phyloP scores from a whole-genome alignment of 2,888 invertebrate species.

The Macrophya annulata region DNA sequence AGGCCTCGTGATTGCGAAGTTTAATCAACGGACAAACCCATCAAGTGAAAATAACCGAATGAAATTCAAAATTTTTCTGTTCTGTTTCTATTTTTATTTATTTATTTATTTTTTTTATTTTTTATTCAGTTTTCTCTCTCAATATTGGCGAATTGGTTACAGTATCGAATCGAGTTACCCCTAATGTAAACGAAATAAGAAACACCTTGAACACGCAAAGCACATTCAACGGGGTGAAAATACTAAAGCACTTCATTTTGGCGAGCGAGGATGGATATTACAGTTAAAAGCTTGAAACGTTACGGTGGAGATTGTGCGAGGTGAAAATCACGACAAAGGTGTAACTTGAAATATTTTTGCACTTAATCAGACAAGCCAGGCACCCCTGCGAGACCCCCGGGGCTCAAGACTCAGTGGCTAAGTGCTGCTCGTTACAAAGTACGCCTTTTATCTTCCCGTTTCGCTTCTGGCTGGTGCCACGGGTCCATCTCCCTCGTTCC shows the following conservation, averaged over 20 bases:
- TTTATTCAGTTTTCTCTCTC: background rate
- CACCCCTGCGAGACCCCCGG: constrained; percentile 54
- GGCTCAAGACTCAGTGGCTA: constrained; percentile 61
- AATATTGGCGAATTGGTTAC: background rate
- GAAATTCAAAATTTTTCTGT: background rate
- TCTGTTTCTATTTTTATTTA: no score
- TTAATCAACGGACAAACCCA: constrained; percentile 32
- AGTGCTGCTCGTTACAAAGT: constrained; percentile 68
- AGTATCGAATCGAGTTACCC: background rate
- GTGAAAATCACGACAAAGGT: constrained; percentile 50
- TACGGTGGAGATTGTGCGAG: constrained; percentile 17
- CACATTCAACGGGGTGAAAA: background rate
- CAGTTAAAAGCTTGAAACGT: constrained; percentile 20
- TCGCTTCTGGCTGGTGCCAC: constrained; percentile 48
- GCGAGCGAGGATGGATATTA: background rate
- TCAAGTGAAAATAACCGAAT: constrained; percentile 24
- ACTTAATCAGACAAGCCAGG: constrained; percentile 65
- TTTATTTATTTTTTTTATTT: background rate
- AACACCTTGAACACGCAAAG: background rate
- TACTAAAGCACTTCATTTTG: constrained; percentile 22
- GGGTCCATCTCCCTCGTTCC: constrained; percentile 37
- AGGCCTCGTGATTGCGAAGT: background rate
- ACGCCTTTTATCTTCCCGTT: constrained; percentile 64
- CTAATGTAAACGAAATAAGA: background rate
- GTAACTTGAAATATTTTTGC: constrained; percentile 62